Base-by-base conservation (phyloP, 2,113 vertebrate genomes). In the Macaca fascicularis region DNA sequence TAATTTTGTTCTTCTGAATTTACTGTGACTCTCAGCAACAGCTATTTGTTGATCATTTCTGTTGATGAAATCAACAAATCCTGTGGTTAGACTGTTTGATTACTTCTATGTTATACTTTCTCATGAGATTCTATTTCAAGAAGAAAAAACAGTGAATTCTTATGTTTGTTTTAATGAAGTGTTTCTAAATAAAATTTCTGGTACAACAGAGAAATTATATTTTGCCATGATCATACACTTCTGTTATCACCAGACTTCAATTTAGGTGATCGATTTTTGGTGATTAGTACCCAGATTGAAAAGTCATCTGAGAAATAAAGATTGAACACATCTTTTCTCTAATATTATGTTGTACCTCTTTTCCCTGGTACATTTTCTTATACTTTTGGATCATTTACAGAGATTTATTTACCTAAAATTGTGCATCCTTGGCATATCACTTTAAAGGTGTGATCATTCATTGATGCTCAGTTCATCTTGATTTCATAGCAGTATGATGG, bases 261-360 rank as follows among this genome's bases (percentile, higher is more conserved):
- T 97, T 98, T 97, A 92, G 45, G 85, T 82, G 64, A 72, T 88
- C 82, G 69, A 97, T 97, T 48, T 78, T 81, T 85, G 96, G 52
- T 97, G 98, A 98, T 95, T 97, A 97, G 97, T 98, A 97, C 95
- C 70, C 45, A 96, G 75, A 97, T 95, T 97, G 98, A 97, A 98
- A 96, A 94, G 96, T 0, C 1, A 76, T 52, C 94, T 97, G 11
- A 94, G 92, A 98, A 98, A 97, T 98, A 70, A 98, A 98, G 95
- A 98, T 96, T 97, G 94, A 98, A 96, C 88, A 93, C 72, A 30
- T 38, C 83, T 81, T 89, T 89, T 70, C 25, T 52, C 70, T 94
- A 86, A 93, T 52, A n/a, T 4, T 76, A 43, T 59, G 35, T 38
- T 93, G 5, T 96, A 86, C 90, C 84, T 85, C 50, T 97, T 98